Evolutionary conservation across 30 jellyfish, hydroid and myxozoan species (phyloP).

Genomic region (Morbakka virulenta): DNA sequence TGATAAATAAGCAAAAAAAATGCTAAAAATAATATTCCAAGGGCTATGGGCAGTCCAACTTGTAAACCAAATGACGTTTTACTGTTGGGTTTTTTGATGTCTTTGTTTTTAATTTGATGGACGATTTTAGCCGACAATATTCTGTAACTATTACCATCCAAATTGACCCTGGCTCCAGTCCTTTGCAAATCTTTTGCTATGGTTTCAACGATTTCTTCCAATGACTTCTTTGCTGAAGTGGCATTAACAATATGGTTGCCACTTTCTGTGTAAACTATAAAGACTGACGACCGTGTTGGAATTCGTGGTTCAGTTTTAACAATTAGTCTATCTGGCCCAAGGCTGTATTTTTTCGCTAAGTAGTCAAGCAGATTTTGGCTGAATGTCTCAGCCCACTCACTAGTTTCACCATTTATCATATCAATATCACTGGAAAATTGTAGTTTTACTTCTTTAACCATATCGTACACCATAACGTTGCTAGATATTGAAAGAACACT

Average conservation of each 20-base stretch:
- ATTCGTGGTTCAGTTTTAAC: conserved; percentile 50
- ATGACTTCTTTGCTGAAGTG: neutral
- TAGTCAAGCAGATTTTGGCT: neutral
- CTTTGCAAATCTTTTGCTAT: no score
- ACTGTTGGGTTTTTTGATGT: no score
- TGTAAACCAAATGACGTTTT: neutral
- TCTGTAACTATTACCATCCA: neutral
- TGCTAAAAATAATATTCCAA: neutral
- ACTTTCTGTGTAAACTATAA: neutral
- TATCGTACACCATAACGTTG: conserved; percentile 53
- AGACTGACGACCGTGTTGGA: conserved; percentile 41
- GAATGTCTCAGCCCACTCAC: conserved; percentile 33
- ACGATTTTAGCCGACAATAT: neutral
- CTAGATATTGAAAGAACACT: conserved; percentile 44
- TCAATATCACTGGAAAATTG: conserved; percentile 60
- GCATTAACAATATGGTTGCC: no score
- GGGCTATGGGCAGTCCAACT: neutral
- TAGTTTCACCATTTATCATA: conserved; percentile 33
- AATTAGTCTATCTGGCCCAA: conserved; percentile 37
- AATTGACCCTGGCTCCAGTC: neutral
- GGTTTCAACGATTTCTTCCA: neutral
- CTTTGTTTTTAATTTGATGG: neutral
- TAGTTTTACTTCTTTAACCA: conserved; percentile 38
- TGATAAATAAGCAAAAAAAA: neutral
- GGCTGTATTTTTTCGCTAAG: conserved; percentile 25